phyloP scores from a whole-genome alignment of 1,140 invertebrate species.

The Microplitis mediator region DNA sequence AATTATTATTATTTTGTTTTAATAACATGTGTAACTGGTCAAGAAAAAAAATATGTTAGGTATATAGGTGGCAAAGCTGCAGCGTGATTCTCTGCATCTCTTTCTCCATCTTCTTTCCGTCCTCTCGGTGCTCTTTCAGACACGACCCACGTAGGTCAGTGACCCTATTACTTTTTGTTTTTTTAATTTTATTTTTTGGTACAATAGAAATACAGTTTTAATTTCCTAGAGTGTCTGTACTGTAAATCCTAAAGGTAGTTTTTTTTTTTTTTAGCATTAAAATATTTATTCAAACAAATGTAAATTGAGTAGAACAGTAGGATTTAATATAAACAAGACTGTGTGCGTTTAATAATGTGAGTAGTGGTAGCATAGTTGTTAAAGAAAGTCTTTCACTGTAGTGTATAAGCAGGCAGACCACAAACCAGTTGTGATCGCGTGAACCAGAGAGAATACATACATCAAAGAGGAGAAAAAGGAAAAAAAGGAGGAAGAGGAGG shows the following conservation, averaged over 20 bases:
- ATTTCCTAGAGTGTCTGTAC: too few species aligned
- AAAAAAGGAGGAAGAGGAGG: not conserved
- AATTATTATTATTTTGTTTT: not conserved
- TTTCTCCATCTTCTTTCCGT: too few species aligned
- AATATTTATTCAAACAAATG: too few species aligned
- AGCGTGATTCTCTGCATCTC: too few species aligned
- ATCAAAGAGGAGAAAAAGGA: conserved; percentile 19
- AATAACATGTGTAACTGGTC: too few species aligned
- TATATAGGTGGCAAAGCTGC: not conserved
- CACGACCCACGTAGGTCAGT: conserved; percentile 43
- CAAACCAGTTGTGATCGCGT: conserved; percentile 30
- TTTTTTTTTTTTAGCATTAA: too few species aligned
- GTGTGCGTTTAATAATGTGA: too few species aligned
- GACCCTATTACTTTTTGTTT: conserved; percentile 45
- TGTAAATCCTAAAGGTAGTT: too few species aligned
- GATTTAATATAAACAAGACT: too few species aligned
- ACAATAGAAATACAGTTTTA: too few species aligned
- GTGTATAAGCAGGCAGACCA: conserved; percentile 17
- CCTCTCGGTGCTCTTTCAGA: conserved; percentile 8
- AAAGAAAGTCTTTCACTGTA: conserved; percentile 63
- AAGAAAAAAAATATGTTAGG: not conserved
- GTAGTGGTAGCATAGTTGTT: conserved; percentile 29
- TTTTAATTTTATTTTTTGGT: too few species aligned
- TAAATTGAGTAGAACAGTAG: too few species aligned
- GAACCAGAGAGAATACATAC: conserved; percentile 7